phyloP scores from a whole-genome alignment of 2,113 vertebrate species.

The Danio rerio region GRCz12tu NC_133187.1:37428501-37429000 shows the following conservation, averaged over 20 bases:
- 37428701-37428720: background rate
- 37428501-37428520: no score
- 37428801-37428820: background rate
- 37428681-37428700: background rate
- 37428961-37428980: conserved; percentile 21
- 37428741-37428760: background rate
- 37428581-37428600: background rate
- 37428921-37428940: conserved; percentile 40
- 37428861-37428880: conserved; percentile 23
- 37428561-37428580: background rate
- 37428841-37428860: conserved; percentile 10
- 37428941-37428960: background rate
- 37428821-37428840: background rate
- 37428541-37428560: no score
- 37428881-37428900: conserved; percentile 34
- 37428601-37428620: background rate
- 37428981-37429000: background rate
- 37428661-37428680: background rate
- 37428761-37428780: background rate
- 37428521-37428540: no score
- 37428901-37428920: conserved; percentile 28
- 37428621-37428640: background rate
- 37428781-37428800: background rate
- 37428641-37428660: background rate
- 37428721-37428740: background rate